Evolutionary conservation across 2,113 vertebrate genomes (phyloP), one percentile per base, ranked within the genome.

Genomic region (Cygnus atratus): DNA sequence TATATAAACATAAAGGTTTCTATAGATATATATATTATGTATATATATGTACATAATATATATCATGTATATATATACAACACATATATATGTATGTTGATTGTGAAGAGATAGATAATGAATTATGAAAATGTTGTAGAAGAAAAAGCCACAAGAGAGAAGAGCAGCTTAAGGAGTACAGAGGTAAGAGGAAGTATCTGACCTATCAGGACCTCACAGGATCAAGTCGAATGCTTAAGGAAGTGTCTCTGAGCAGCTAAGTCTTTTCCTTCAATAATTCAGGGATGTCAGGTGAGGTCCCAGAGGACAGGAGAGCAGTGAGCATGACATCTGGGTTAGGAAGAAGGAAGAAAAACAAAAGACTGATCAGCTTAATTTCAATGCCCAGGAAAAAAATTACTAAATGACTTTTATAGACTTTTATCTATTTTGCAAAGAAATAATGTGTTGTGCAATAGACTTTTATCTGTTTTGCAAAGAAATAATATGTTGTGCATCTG

Each of bases 191-290:
- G 35, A 58, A 11, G 44, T 20, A 62, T 81, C 77, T 87, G 93
- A 92, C 83, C 84, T 80, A 62, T 16, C 59, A 58, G 26, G 63
- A 95, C 63, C 59, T 70, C 0, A 0, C 62, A 71, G 72, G 80
- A 93, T 62, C 33, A 24, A 39, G 55, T 70, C 0, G 15, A 76
- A 92, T 84, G 33, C 55, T 80, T 37, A 50, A 90, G 72, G n/a
- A 91, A 71, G 48, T 62, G 29, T 8, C 13, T 90, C 17, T 65
- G 76, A 95, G 72, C 80, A 74, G 44, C 54, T 39, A 11, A 62
- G 13, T 84, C 48, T n/a, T 80, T 91, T 65, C 1, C 2, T 73
- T 91, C 78, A 93, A 35, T 74, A 93, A 73, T 74, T 70, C 87
- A 84, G 50, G 63, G 55, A 4, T 58, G 72, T 43, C 54, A 83